Base-by-base conservation (phyloP, 2,888 invertebrate species). In the Cantharis lateralis region DNA sequence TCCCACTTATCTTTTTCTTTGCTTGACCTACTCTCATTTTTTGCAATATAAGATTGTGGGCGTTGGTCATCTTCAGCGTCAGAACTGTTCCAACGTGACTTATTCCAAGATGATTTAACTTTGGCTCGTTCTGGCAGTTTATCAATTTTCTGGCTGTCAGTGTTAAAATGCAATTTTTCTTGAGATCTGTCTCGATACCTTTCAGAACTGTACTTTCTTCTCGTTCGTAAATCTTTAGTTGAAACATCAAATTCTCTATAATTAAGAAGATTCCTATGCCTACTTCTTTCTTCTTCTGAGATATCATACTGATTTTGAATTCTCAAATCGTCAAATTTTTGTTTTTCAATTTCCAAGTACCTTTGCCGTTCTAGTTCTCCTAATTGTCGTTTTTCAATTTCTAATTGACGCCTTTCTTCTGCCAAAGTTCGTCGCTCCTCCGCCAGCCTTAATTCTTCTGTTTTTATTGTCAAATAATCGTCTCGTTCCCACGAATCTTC, bases 401-500 rank as follows among this genome's bases (percentile, higher is more conserved):
- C 83, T 10, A 81, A 66, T 68, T 79, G 62, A 70, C 79, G 74
- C 73, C 84, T 73, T 79, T 83, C 82, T 69, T 84, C 82, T 15
- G 76, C 80, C n/a, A 83, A 62, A 3, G 79, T 70, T 64, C 78
- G 62, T 26, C 81, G 74, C 28, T 81, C 81, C 68, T 82, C 73
- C 68, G 79, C 79, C 63, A 83, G 71, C 16, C 78, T 78, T 48
- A 77, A 64, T 62, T 78, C 71, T 63, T 83, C 81, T n/a, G 76
- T 75, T 15, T 77, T 73, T 18, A 79, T 73, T 15, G 78, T 78
- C n/a, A 78, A 62, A 72, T 78, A 80, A 26, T 82, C 82, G 20
- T 80, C 80, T 4, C 78, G 75, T 76, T 82, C 82, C 82, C 83
- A 83, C 62, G 80, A 78, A 73, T 83, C 82, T 28, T 81, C 80